phyloP scores from a whole-genome alignment of 2,888 invertebrate genomes.

The Tetrapedia diversipes region DNA sequence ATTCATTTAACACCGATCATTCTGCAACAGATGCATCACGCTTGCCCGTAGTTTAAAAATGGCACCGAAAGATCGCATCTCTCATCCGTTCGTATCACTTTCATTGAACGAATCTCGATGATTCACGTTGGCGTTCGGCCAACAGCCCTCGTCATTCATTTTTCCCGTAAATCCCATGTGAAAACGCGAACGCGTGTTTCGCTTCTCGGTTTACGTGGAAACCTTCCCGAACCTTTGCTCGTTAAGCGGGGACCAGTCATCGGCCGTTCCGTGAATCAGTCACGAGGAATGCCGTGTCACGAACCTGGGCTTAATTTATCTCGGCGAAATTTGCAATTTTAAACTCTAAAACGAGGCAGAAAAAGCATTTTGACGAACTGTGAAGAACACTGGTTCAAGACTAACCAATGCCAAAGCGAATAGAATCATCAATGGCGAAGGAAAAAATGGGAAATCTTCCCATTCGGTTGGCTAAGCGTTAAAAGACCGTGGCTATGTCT shows the following conservation, averaged over 20 bases:
- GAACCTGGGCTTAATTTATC: not conserved
- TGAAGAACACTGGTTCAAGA: too few species aligned
- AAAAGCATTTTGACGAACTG: too few species aligned
- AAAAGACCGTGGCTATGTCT: too few species aligned
- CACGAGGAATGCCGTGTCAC: slow-evolving; percentile 4
- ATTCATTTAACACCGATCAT: slow-evolving; percentile 44
- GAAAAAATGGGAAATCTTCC: too few species aligned
- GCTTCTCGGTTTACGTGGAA: not conserved
- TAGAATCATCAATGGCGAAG: too few species aligned
- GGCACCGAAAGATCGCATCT: slow-evolving; percentile 28
- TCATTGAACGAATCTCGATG: slow-evolving; percentile 22
- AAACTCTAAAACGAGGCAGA: too few species aligned
- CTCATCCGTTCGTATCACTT: slow-evolving; percentile 13
- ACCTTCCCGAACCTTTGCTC: slow-evolving; percentile 5
- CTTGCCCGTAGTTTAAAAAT: slow-evolving; percentile 44
- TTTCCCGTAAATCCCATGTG: slow-evolving; percentile 12
- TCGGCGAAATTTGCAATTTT: slow-evolving; percentile 10
- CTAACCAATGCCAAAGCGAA: too few species aligned
- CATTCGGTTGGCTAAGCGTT: too few species aligned
- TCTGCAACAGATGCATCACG: slow-evolving; percentile 20
- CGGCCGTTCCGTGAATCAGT: slow-evolving; percentile 20
- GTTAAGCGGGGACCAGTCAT: not conserved
- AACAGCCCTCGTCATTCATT: slow-evolving; percentile 41
- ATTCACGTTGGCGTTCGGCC: slow-evolving; percentile 29
- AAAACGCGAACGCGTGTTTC: not conserved